A percentile compares a stretch with the other conserved stretches of the same genome.
Evolutionary conservation across 2,888 invertebrate species (phyloP).

Genomic region (Ichneumon xanthorius): DNA sequence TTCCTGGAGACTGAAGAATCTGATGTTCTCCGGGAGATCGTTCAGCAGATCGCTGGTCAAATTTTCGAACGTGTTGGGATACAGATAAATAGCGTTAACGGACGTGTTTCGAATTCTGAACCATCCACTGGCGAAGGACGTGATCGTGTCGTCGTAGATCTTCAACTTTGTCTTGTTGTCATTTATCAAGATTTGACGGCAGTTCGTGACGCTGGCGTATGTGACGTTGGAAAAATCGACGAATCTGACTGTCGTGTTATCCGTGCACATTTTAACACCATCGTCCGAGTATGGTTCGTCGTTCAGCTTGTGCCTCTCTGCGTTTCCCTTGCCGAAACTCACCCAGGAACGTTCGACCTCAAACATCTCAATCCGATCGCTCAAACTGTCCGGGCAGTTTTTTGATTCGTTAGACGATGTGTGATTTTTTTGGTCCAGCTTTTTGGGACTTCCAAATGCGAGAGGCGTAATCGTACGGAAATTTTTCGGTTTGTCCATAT

Average conservation of each 20-base stretch:
- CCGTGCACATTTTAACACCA: conserved; percentile 72
- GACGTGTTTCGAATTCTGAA: conserved; percentile 70
- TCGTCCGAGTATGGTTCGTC: neutral
- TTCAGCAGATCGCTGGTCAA: conserved; percentile 75
- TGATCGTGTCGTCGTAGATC: conserved; percentile 70
- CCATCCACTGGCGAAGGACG: conserved; percentile 71
- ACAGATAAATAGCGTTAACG: conserved; percentile 71
- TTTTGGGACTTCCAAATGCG: neutral
- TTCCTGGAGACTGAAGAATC: conserved; percentile 67
- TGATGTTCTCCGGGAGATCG: conserved; percentile 72
- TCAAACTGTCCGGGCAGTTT: conserved; percentile 55
- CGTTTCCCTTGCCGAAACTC: too few relatives aligned
- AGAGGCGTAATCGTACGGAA: neutral
- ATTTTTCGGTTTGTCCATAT: neutral
- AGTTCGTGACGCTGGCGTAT: conserved; percentile 53
- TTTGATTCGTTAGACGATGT: too few relatives aligned
- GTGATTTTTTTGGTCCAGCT: too few relatives aligned
- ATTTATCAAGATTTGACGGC: conserved; percentile 64
- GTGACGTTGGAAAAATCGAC: too few relatives aligned
- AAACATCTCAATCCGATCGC: conserved; percentile 61
- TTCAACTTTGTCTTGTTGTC: conserved; percentile 54
- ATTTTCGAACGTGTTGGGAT: conserved; percentile 73
- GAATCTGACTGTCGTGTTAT: conserved; percentile 54
- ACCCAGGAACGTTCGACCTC: neutral
- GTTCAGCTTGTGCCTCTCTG: too few relatives aligned